A percentile compares a stretch with the other conserved stretches of the same genome.
phyloP scores from a whole-genome alignment of 1,140 invertebrate species.

The Bombus balteatus region DNA sequence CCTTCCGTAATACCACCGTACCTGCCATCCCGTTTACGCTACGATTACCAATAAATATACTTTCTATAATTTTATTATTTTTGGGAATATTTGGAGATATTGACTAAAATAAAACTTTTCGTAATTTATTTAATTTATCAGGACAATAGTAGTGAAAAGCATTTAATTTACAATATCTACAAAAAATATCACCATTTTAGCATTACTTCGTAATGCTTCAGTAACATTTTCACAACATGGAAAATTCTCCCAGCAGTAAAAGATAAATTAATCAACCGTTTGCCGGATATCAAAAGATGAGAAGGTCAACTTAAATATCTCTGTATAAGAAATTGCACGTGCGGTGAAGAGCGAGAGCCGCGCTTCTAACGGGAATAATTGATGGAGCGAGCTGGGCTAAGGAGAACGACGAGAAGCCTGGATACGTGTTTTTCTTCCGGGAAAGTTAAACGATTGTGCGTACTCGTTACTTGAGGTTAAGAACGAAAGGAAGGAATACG shows the following conservation, averaged over 20 bases:
- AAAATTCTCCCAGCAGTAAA: background rate
- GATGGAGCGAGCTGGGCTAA: background rate
- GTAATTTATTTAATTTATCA: background rate
- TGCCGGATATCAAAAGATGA: background rate
- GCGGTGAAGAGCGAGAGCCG: conserved; percentile 5
- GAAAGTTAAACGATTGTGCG: conserved; percentile 58
- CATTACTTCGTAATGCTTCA: background rate
- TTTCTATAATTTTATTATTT: background rate
- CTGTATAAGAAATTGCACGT: conserved; percentile 19
- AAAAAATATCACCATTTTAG: background rate
- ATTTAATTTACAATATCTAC: background rate
- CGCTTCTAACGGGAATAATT: conserved; percentile 49
- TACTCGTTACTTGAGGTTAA: conserved; percentile 35
- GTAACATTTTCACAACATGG: background rate
- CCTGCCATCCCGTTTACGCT: background rate
- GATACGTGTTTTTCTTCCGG: conserved; percentile 63
- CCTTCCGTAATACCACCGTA: background rate
- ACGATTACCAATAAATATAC: background rate
- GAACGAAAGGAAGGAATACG: conserved; percentile 36
- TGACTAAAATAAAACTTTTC: too few species aligned
- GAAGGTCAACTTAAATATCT: background rate
- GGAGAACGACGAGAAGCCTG: background rate
- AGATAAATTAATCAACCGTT: conserved; percentile 39
- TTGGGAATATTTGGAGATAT: background rate
- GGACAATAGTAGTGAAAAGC: too few species aligned